phyloP scores from a whole-genome alignment of 2,797 vertebrate genomes.

The Clamator glandarius region DNA sequence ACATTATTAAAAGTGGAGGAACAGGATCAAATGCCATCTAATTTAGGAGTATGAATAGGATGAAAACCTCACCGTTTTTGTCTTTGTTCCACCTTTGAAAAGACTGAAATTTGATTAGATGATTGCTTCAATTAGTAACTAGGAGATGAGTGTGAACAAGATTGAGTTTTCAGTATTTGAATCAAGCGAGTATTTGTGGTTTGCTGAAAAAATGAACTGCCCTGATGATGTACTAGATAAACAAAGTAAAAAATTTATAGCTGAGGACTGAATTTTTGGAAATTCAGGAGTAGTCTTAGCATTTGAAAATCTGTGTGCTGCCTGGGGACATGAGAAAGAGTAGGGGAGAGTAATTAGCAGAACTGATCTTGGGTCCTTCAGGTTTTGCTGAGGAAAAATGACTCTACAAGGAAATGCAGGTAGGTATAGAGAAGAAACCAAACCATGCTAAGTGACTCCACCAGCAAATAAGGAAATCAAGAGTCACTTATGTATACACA shows the following conservation, averaged over 20 bases:
- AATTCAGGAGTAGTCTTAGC: not conserved
- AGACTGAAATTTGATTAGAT: constrained; percentile 33
- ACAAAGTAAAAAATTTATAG: constrained; percentile 65
- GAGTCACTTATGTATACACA: not conserved
- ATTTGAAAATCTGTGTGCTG: not conserved
- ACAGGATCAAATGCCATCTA: constrained; percentile 30
- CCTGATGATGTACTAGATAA: constrained; percentile 60
- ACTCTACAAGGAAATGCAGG: not conserved
- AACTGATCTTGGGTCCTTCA: not conserved
- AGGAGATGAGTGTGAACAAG: constrained; percentile 1
- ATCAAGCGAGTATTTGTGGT: constrained; percentile 32
- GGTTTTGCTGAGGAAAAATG: not conserved
- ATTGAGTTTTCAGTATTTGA: constrained; percentile 53
- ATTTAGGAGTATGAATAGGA: constrained; percentile 51
- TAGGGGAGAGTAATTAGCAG: not conserved
- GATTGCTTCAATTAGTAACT: constrained; percentile 30
- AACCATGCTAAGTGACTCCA: not conserved
- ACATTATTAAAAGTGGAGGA: not conserved
- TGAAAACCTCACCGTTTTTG: not conserved
- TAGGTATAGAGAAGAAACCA: not conserved
- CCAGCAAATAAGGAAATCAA: not conserved
- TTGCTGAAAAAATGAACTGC: not conserved
- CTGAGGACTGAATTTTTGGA: constrained; percentile 57
- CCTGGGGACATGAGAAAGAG: not conserved
- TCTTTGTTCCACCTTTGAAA: constrained; percentile 48